Percentiles rank a stretch among this genome's conserved stretches.
Conservation (phyloP, 2,888 invertebrate species). For the Acleris holmiana region DNA sequence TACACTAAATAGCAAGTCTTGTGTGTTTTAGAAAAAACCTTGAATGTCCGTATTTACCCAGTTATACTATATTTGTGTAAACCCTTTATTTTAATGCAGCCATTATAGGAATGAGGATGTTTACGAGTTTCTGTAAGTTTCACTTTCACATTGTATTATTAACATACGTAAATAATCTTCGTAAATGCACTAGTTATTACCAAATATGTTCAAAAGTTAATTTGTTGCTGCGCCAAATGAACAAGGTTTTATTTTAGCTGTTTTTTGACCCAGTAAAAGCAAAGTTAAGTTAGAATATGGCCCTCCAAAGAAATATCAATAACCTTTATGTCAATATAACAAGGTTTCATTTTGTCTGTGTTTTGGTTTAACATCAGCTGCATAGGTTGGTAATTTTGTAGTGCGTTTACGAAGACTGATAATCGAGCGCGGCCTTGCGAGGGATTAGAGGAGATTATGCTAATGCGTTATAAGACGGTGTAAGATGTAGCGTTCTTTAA, state of each 20-base stretch:
- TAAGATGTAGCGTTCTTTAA: not conserved
- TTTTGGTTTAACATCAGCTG: too few species aligned
- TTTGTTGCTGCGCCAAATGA: not conserved
- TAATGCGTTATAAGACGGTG: constrained; percentile 3
- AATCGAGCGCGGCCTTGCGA: constrained; percentile 51
- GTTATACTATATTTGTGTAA: constrained; percentile 28
- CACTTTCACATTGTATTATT: constrained; percentile 7
- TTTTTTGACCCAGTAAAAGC: not conserved
- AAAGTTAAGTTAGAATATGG: not conserved
- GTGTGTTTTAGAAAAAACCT: not conserved
- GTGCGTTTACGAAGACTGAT: constrained; percentile 39
- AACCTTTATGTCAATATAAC: too few species aligned
- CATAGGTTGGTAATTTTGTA: constrained; percentile 1
- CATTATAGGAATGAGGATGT: constrained; percentile 69
- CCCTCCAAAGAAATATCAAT: too few species aligned
- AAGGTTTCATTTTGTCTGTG: too few species aligned
- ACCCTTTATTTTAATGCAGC: constrained; percentile 57
- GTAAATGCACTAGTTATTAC: constrained; percentile 12
- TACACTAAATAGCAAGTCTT: not conserved
- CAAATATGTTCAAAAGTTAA: not conserved
- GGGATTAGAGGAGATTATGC: constrained; percentile 56
- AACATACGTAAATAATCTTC: not conserved
- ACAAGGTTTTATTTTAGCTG: not conserved
- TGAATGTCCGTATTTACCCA: constrained; percentile 4
- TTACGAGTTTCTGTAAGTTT: constrained; percentile 75